A percentile compares a stretch with the other conserved stretches of the same genome.
phyloP scores from a whole-genome alignment of 2,113 vertebrate species.

The Octodon degus region DNA sequence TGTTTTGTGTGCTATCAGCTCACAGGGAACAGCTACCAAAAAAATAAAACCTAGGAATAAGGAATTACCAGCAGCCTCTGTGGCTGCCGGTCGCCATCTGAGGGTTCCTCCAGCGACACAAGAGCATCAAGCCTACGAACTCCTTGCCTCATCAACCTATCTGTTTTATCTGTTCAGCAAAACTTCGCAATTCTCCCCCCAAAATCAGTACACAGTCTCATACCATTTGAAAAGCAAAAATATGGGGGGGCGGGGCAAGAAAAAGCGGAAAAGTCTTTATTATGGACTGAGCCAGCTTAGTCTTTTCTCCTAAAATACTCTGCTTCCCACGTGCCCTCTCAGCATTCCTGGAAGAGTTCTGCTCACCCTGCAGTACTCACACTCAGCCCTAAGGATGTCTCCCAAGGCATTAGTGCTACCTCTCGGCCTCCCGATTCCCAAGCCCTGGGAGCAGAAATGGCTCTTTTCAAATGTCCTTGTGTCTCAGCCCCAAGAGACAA shows the following conservation, averaged over 20 bases:
- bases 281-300: not conserved
- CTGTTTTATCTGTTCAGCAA: not conserved
- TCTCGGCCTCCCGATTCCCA: not conserved
- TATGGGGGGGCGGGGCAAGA: not conserved
- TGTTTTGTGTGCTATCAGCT: not conserved
- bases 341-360: not conserved
- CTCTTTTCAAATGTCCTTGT: not conserved
- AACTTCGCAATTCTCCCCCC: not conserved
- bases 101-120: not conserved
- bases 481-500: not conserved
- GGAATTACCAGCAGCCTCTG: not conserved
- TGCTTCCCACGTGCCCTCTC: not conserved
- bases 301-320: not conserved
- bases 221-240: constrained; percentile 16
- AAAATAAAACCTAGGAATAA: not conserved
- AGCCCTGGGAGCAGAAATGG: not conserved
- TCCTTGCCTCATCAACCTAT: not conserved
- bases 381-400: not conserved
- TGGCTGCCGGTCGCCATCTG: not conserved
- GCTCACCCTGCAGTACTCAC: not conserved
- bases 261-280: not conserved
- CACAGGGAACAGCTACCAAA: not conserved
- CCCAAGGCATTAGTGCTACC: not conserved
- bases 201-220: not conserved
- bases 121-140: not conserved